Evolutionary conservation across 2,888 invertebrate genomes (phyloP).

Genomic region (Proisotoma minuta): DNA sequence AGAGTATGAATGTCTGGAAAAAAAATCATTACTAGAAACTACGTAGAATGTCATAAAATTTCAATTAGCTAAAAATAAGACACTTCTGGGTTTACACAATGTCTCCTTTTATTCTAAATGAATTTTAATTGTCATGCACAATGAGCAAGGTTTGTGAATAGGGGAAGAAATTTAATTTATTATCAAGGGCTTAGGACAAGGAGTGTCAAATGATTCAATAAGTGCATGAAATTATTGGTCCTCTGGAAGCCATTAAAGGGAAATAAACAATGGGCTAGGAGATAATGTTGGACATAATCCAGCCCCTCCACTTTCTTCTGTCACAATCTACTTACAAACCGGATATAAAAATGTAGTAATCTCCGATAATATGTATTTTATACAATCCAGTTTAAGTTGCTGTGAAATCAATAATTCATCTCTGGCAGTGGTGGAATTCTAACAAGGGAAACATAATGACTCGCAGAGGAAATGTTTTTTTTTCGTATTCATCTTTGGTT

Average conservation of each 20-base stretch:
- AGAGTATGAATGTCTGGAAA: too few relatives aligned
- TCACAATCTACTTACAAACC: neutral
- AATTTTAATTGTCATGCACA: too few relatives aligned
- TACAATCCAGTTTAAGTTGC: neutral
- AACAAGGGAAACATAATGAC: conserved; percentile 5
- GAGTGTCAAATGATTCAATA: conserved; percentile 15
- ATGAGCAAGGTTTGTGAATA: too few relatives aligned
- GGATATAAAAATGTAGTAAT: neutral
- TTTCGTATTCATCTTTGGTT: too few relatives aligned
- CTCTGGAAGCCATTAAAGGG: conserved; percentile 6
- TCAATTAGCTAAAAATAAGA: too few relatives aligned
- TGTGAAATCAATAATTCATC: conserved; percentile 2
- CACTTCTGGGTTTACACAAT: too few relatives aligned
- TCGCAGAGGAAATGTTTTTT: neutral
- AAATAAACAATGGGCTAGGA: neutral
- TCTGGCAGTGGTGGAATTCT: neutral
- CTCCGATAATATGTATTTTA: neutral
- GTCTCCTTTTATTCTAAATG: too few relatives aligned
- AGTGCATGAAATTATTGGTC: conserved; percentile 6
- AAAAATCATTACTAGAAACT: too few relatives aligned
- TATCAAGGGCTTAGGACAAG: neutral
- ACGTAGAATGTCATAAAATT: too few relatives aligned
- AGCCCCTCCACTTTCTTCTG: neutral
- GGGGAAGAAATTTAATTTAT: conserved; percentile 1
- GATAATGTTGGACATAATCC: neutral